Percentiles rank a stretch among this genome's conserved stretches.
phyloP scores from a whole-genome alignment of 2,888 invertebrate genomes.

The Synergus gifuensis region DNA sequence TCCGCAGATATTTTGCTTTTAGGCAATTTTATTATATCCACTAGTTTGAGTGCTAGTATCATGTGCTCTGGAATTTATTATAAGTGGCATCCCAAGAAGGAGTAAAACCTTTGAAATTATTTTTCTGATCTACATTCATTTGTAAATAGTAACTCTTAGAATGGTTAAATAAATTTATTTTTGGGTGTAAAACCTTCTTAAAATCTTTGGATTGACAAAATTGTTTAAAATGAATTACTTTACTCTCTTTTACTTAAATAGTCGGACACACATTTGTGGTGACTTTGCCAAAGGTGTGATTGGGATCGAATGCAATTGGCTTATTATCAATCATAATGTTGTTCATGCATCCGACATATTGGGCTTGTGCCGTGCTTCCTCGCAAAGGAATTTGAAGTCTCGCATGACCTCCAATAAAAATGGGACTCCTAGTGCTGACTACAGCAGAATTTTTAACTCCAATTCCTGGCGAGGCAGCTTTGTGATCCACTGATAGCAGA shows the following conservation, averaged over 20 bases:
- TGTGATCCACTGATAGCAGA: slow-evolving; percentile 91
- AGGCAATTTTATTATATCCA: slow-evolving; percentile 86
- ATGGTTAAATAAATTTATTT: slow-evolving; percentile 28
- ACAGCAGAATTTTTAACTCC: slow-evolving; percentile 82
- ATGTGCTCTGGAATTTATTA: slow-evolving; percentile 85
- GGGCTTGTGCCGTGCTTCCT: slow-evolving; percentile 85
- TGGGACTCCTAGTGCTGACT: slow-evolving; percentile 90
- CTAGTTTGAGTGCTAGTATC: slow-evolving; percentile 84
- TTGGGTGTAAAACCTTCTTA: slow-evolving; percentile 44
- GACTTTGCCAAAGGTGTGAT: slow-evolving; percentile 85
- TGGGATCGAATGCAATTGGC: slow-evolving; percentile 78
- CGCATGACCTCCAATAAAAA: slow-evolving; percentile 95
- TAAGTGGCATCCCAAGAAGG: slow-evolving; percentile 77
- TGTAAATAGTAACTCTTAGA: slow-evolving; percentile 19
- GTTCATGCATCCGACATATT: slow-evolving; percentile 89
- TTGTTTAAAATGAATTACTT: background rate
- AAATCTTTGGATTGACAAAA: slow-evolving; percentile 1
- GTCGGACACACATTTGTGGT: slow-evolving; percentile 89
- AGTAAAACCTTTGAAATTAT: slow-evolving; percentile 43
- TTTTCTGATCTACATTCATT: background rate
- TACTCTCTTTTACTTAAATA: slow-evolving; percentile 79
- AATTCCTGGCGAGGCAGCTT: slow-evolving; percentile 86
- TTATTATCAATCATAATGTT: slow-evolving; percentile 82
- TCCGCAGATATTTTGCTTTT: slow-evolving; percentile 87
- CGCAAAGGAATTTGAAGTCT: slow-evolving; percentile 77